Evolutionary conservation across 2,113 vertebrate species (phyloP).

Genomic region (Lamprologus speciosus): DNA sequence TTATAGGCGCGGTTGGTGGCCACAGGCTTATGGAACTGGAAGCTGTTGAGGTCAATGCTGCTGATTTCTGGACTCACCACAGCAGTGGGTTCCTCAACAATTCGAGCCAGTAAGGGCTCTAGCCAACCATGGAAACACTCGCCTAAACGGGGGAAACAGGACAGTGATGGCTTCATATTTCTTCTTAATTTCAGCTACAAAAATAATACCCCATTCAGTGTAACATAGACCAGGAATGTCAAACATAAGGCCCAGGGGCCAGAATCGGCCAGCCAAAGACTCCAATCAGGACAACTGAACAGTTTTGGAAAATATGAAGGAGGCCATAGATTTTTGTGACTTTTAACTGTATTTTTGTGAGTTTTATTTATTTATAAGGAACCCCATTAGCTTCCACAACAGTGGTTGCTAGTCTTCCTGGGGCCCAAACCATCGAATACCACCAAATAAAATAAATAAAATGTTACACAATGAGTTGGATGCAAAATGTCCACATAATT

Average conservation of each 20-base stretch:
- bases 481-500: too few species aligned
- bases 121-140: slow-evolving; percentile 96
- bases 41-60: slow-evolving; percentile 86
- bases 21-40: slow-evolving; percentile 82
- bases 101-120: slow-evolving; percentile 86
- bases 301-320: background rate
- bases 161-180: background rate
- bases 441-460: too few species aligned
- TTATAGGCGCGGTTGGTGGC: slow-evolving; percentile 74
- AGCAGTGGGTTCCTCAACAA: slow-evolving; percentile 83
- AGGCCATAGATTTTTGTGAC: background rate
- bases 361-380: background rate
- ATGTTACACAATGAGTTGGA: too few species aligned
- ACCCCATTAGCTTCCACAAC: too few species aligned
- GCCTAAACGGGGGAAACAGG: slow-evolving; percentile 61
- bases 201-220: background rate
- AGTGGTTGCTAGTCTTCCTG: too few species aligned
- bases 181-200: fast-evolving
- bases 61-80: slow-evolving; percentile 92
- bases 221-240: background rate
- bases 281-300: background rate
- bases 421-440: fast-evolving
- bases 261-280: background rate
- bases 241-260: background rate
- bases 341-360: background rate